These are phyloP conservation scores for Brachystomella parvula DNA, from an alignment of 1,140 invertebrate genomes.

Conservation along the genomic window DNA sequence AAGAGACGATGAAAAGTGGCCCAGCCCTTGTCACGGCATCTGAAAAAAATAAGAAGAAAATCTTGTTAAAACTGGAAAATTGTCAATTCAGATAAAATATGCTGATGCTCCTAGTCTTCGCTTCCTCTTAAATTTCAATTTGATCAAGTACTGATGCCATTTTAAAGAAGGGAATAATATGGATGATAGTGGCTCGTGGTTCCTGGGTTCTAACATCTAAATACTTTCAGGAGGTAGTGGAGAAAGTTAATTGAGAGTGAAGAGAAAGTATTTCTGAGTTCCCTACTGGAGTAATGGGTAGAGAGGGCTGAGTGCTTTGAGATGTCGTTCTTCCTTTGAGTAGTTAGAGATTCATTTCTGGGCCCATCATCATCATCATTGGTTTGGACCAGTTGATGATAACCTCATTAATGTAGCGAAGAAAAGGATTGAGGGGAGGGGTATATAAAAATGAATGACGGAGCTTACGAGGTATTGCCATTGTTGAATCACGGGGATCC, in stretches of 20 bases:
- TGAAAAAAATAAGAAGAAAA: constrained; percentile 43
- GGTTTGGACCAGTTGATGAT: not conserved
- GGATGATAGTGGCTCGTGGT: not conserved
- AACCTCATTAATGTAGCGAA: not conserved
- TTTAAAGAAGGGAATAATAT: too few species aligned
- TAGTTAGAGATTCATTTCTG: not conserved
- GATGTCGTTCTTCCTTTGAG: not conserved
- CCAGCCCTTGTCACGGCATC: constrained; percentile 62
- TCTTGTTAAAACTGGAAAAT: not conserved
- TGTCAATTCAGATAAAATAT: not conserved
- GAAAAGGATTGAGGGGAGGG: not conserved
- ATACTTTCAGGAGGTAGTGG: not conserved
- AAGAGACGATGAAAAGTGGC: constrained; percentile 55
- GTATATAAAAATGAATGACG: not conserved
- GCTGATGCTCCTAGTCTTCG: too few species aligned
- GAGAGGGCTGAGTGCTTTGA: too few species aligned
- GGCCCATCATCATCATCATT: too few species aligned
- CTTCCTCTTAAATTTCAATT: too few species aligned
- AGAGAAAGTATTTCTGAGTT: not conserved
- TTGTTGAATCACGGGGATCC: constrained; percentile 74
- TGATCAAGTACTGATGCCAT: too few species aligned
- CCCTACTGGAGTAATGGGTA: too few species aligned
- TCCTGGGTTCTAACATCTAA: not conserved
- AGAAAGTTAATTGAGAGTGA: not conserved
- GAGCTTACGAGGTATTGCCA: constrained; percentile 26